A percentile compares a stretch with the other conserved stretches of the same genome.
phyloP scores from a whole-genome alignment of 2,797 vertebrate species.

The Varecia variegata region DNA sequence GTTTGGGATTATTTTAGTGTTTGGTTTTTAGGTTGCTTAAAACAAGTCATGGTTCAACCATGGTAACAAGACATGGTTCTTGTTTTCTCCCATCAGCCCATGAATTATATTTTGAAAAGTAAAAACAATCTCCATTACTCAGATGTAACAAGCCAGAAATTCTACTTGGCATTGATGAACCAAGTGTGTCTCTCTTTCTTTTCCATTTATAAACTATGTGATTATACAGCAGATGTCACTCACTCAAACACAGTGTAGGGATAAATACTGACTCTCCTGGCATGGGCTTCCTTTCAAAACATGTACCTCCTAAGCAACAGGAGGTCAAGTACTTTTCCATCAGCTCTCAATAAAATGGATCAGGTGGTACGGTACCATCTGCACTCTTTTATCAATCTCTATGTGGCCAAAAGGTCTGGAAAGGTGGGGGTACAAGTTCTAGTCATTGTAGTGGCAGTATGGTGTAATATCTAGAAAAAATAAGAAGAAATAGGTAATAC shows the following conservation, averaged over 20 bases:
- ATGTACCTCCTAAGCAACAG: background rate
- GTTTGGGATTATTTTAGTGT: background rate
- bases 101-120: background rate
- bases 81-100: background rate
- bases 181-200: background rate
- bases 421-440: background rate
- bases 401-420: background rate
- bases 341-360: background rate
- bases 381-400: background rate
- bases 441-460: background rate
- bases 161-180: background rate
- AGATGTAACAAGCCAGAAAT: background rate
- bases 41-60: background rate
- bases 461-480: background rate
- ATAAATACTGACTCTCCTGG: background rate
- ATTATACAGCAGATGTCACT: background rate
- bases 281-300: background rate
- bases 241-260: background rate
- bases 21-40: background rate
- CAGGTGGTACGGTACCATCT: too few relatives aligned
- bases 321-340: background rate
- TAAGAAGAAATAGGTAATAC: background rate
- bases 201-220: slow-evolving; percentile 17
- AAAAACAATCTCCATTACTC: background rate
- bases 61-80: background rate